Conservation (phyloP, 1,140 invertebrate species). For the Lordiphosa clarofinis region DNA sequence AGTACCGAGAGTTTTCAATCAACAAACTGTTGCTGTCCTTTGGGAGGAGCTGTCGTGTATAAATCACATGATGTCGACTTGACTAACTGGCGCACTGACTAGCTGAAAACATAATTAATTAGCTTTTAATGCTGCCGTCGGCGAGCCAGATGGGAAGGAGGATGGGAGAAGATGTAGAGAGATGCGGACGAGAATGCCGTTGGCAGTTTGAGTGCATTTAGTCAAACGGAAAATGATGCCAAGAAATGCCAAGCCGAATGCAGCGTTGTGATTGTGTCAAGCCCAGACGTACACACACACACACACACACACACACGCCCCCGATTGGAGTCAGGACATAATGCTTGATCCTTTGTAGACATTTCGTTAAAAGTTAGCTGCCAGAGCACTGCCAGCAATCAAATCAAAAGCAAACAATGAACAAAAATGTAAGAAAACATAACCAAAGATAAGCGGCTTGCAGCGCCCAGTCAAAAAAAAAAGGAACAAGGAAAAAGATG, state of each 20-base stretch:
- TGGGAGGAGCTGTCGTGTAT: conserved; percentile 20
- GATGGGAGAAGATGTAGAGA: conserved; percentile 3
- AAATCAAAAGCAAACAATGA: conserved; percentile 78
- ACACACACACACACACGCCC: conserved; percentile 4
- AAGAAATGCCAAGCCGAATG: conserved; percentile 34
- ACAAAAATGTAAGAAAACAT: conserved; percentile 78
- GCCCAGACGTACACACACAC: conserved; percentile 35
- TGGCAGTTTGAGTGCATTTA: conserved; percentile 66
- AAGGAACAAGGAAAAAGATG: too few relatives aligned
- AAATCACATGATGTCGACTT: conserved; percentile 55
- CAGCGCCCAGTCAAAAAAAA: conserved; percentile 25
- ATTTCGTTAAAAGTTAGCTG: conserved; percentile 75
- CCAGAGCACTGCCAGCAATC: conserved; percentile 68
- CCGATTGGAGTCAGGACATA: conserved; percentile 26
- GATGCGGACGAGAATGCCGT: conserved; percentile 4
- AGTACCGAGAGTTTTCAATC: conserved; percentile 53
- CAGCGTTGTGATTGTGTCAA: conserved; percentile 62
- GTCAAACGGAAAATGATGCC: conserved; percentile 75
- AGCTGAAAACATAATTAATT: conserved; percentile 74
- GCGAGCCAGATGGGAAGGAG: background rate
- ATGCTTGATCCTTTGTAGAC: conserved; percentile 73
- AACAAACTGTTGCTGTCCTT: conserved; percentile 39
- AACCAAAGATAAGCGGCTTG: conserved; percentile 77
- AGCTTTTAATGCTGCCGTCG: conserved; percentile 67
- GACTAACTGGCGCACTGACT: conserved; percentile 49